A percentile compares a stretch with the other conserved stretches of the same genome.
These are phyloP conservation scores for Ispidina picta DNA, from an alignment of 2,797 vertebrate genomes.

Conservation along the genomic window DNA sequence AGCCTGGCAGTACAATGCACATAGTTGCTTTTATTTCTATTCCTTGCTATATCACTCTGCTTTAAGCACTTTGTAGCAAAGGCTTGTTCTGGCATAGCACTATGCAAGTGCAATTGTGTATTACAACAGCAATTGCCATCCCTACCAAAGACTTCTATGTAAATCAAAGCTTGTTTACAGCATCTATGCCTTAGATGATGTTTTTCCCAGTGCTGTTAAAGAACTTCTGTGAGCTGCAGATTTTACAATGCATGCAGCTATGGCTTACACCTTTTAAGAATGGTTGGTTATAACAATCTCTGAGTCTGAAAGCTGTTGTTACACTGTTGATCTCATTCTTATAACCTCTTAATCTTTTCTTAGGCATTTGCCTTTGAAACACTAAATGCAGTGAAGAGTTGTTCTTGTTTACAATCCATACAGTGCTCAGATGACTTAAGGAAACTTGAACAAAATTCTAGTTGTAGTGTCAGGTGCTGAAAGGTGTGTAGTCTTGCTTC, in stretches of 20 bases:
- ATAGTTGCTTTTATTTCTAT: not conserved
- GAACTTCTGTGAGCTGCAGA: not conserved
- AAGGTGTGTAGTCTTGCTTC: not conserved
- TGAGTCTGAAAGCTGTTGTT: not conserved
- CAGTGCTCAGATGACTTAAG: not conserved
- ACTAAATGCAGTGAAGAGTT: not conserved
- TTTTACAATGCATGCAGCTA: not conserved
- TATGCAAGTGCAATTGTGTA: fast-evolving
- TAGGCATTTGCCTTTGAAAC: not conserved
- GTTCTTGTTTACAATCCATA: not conserved
- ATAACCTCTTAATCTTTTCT: not conserved
- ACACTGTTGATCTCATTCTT: not conserved
- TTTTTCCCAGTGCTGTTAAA: not conserved
- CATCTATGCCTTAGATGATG: not conserved
- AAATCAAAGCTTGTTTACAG: not conserved
- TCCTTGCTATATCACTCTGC: not conserved
- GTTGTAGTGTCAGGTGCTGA: not conserved
- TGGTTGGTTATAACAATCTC: not conserved
- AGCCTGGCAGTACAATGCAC: not conserved
- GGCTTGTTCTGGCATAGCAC: not conserved
- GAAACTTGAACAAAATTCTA: not conserved
- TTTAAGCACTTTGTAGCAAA: not conserved
- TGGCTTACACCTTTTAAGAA: not conserved
- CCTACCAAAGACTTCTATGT: not conserved
- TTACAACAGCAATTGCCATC: not conserved